Percentiles rank a stretch among this genome's conserved stretches.
Conservation (phyloP, 2,113 vertebrate species). For the Leiothrix lutea region DNA sequence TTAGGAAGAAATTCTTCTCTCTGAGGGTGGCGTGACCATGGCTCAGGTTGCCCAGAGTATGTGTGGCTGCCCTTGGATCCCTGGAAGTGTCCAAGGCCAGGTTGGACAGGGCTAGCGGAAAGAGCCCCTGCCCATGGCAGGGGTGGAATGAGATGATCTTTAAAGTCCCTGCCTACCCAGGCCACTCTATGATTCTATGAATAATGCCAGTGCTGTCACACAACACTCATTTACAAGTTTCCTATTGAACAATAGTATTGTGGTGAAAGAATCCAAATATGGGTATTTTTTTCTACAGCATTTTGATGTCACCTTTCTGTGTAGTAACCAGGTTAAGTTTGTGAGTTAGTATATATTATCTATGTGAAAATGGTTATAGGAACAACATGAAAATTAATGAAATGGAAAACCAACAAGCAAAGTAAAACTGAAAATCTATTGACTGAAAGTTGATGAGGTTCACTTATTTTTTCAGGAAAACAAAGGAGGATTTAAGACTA, state of each 20-base stretch:
- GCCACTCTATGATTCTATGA: background rate
- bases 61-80: background rate
- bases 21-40: fast-evolving
- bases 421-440: background rate
- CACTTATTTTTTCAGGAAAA: background rate
- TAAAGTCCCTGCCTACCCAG: fast-evolving
- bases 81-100: fast-evolving
- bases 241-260: background rate
- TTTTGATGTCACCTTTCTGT: background rate
- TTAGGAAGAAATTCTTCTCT: background rate
- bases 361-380: background rate
- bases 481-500: background rate
- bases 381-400: background rate
- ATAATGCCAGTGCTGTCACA: background rate
- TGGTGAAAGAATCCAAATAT: background rate
- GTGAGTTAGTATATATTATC: background rate
- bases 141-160: no score
- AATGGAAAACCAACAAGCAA: background rate
- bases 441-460: background rate
- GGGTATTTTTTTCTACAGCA: background rate
- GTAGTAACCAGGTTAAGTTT: background rate
- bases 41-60: background rate
- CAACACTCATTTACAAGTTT: background rate
- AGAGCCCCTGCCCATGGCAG: background rate
- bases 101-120: fast-evolving